A percentile compares a stretch with the other conserved stretches of the same genome.
phyloP scores from a whole-genome alignment of 2,113 vertebrate genomes.

The Ploceus nigricollis region DNA sequence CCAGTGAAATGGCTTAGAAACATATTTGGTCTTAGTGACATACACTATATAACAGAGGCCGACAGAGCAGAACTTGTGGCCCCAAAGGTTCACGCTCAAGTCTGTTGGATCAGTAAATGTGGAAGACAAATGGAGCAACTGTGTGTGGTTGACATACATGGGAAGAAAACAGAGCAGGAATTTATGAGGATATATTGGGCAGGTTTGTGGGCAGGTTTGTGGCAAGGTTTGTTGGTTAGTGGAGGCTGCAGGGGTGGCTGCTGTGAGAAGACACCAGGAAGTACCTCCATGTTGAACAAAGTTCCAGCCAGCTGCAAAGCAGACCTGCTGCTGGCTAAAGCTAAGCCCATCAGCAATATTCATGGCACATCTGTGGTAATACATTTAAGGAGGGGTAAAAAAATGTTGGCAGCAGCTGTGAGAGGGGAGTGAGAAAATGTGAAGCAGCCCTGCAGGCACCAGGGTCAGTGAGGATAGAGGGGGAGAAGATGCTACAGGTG shows the following conservation, averaged over 20 bases:
- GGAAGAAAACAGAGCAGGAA: background rate
- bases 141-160: background rate
- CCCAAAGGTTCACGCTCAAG: background rate
- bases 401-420: background rate
- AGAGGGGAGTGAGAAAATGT: background rate
- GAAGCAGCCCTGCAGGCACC: background rate
- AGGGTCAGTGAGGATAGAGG: background rate
- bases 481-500: background rate
- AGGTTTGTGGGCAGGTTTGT: background rate
- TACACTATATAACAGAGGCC: background rate
- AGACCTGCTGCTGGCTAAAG: rapidly evolving
- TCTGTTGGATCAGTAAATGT: background rate
- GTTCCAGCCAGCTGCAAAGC: background rate
- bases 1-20: background rate
- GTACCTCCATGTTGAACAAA: background rate
- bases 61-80: too few species aligned
- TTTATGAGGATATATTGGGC: background rate
- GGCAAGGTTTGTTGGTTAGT: background rate
- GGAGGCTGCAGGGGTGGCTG: background rate
- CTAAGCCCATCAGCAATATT: background rate
- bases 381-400: background rate
- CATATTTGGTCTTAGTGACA: background rate
- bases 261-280: background rate
- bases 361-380: background rate
- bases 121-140: background rate